Conservation (phyloP, 1,140 invertebrate species). For the Asobara japonica region DNA sequence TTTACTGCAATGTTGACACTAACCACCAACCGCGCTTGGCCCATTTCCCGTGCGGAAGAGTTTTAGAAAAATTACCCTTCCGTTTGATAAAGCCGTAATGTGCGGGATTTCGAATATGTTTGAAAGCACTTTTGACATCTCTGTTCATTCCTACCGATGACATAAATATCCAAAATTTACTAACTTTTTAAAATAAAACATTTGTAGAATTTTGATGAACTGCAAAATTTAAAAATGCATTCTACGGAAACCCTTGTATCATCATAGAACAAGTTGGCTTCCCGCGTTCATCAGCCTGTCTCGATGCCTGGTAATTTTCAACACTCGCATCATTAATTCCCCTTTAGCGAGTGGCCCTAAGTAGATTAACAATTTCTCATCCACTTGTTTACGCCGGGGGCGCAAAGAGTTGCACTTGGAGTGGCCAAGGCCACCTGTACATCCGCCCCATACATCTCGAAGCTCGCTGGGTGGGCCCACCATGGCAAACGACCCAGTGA, state of each 20-base stretch:
- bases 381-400: conserved; percentile 1
- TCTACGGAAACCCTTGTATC: too few species aligned
- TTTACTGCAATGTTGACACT: conserved; percentile 3
- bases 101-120: too few species aligned
- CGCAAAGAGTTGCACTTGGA: conserved; percentile 21
- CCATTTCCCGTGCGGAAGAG: conserved; percentile 7
- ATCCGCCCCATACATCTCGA: conserved; percentile 17
- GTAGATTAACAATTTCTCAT: conserved; percentile 2
- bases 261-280: too few species aligned
- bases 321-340: background rate
- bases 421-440: conserved; percentile 43
- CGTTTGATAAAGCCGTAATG: too few species aligned
- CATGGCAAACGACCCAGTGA: background rate
- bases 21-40: conserved; percentile 3
- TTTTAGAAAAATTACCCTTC: too few species aligned
- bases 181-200: too few species aligned
- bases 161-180: too few species aligned
- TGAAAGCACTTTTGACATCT: too few species aligned
- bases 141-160: too few species aligned
- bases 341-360: background rate
- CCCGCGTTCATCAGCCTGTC: too few species aligned
- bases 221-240: too few species aligned
- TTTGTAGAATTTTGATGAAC: too few species aligned
- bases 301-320: background rate
- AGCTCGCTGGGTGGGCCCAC: conserved; percentile 2